Conservation (phyloP, 2,888 invertebrate species). For the Tipula lateralis region DNA sequence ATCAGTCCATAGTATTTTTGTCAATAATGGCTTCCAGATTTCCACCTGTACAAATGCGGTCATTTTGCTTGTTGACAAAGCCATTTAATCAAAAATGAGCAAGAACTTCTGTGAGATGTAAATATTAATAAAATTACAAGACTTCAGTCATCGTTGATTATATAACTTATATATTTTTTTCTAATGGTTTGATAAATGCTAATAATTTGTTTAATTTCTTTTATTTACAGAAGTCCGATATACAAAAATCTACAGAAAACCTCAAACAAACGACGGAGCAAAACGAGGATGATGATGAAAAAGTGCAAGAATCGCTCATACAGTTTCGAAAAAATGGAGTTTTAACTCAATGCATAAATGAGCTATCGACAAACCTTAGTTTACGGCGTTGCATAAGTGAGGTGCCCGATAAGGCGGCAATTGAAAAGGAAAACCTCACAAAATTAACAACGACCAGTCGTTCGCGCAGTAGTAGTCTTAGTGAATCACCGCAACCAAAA, state of each 20-base stretch:
- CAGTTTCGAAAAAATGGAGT: constrained; percentile 45
- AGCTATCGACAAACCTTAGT: constrained; percentile 55
- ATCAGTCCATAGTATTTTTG: too few species aligned
- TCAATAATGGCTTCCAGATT: too few species aligned
- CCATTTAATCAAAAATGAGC: too few species aligned
- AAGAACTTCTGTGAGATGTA: too few species aligned
- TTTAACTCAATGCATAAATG: constrained; percentile 62
- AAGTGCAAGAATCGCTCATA: constrained; percentile 44
- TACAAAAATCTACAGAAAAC: constrained; percentile 31
- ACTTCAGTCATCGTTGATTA: not conserved
- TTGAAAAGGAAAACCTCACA: constrained; percentile 36
- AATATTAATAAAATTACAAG: not conserved
- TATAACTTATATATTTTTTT: not conserved
- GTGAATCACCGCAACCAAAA: constrained; percentile 29
- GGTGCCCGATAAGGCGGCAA: constrained; percentile 45
- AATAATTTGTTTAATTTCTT: not conserved
- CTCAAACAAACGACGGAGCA: constrained; percentile 2
- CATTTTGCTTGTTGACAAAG: too few species aligned
- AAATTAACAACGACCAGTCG: constrained; percentile 32
- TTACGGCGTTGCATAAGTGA: constrained; percentile 53
- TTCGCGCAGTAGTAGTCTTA: constrained; percentile 42
- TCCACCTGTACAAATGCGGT: too few species aligned
- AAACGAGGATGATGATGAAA: constrained; percentile 44
- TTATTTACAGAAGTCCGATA: constrained; percentile 28
- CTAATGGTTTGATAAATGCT: not conserved